phyloP scores from a whole-genome alignment of 2,797 vertebrate species.

The Sarcophilus harrisii region DNA sequence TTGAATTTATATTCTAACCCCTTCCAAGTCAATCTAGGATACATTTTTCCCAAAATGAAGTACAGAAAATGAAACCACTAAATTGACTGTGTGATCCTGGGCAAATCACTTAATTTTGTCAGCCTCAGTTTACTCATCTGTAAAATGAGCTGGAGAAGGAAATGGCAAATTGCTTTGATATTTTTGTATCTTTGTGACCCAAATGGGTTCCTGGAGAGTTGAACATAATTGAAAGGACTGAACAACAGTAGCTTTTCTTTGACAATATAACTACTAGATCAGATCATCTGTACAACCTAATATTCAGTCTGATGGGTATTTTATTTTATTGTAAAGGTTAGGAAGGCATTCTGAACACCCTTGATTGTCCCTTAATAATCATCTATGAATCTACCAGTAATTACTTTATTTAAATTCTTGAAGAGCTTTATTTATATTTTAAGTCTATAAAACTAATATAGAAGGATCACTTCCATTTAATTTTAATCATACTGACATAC shows the following conservation, averaged over 20 bases:
- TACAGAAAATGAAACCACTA: neutral
- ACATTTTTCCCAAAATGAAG: constrained; percentile 34
- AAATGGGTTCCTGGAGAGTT: neutral
- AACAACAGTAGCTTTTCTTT: neutral
- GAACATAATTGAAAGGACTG: neutral
- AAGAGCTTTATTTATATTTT: constrained; percentile 34
- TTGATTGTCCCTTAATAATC: neutral
- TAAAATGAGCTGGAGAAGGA: neutral
- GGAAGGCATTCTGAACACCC: neutral
- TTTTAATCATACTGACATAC: constrained; percentile 2
- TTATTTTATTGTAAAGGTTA: neutral
- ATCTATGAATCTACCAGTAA: neutral
- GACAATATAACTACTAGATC: neutral
- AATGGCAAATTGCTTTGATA: neutral
- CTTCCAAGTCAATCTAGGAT: constrained; percentile 27
- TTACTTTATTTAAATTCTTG: constrained; percentile 25
- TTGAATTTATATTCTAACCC: constrained; percentile 24
- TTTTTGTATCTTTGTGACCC: neutral
- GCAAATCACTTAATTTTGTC: neutral
- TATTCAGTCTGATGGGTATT: neutral
- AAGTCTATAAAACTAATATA: neutral
- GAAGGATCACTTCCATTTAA: neutral
- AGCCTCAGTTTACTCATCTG: neutral
- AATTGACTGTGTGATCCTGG: neutral
- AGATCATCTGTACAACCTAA: neutral